phyloP scores from a whole-genome alignment of 2,113 vertebrate species.

The Saiga tatarica region DNA sequence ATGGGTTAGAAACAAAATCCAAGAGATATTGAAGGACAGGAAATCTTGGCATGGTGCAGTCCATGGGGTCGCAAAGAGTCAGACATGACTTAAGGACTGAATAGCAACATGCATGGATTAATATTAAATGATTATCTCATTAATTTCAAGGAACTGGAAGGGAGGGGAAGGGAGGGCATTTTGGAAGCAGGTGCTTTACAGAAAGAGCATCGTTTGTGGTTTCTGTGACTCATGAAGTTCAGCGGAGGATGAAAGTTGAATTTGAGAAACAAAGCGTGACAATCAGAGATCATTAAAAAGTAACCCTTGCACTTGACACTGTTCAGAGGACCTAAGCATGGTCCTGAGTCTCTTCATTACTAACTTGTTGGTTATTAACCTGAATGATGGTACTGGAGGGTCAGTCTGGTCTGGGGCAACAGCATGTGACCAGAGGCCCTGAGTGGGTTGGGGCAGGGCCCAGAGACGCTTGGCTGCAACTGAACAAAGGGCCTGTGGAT shows the following conservation, averaged over 20 bases:
- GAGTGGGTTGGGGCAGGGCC: not conserved
- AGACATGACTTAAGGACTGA: not conserved
- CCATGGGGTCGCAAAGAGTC: not conserved
- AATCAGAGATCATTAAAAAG: not conserved
- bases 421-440: not conserved
- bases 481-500: too few species aligned
- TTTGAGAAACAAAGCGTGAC: not conserved
- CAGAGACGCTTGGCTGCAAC: not conserved
- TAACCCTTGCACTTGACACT: fast-evolving
- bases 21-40: not conserved
- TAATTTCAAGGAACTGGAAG: not conserved
- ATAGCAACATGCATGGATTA: not conserved
- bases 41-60: not conserved
- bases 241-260: not conserved
- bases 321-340: fast-evolving
- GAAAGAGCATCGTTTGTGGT: not conserved
- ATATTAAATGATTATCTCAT: not conserved
- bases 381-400: not conserved
- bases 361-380: too few species aligned
- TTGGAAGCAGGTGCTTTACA: not conserved
- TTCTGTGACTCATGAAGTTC: too few species aligned
- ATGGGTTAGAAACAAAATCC: not conserved
- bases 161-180: fast-evolving
- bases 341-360: not conserved
- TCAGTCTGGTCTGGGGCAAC: too few species aligned